Evolutionary conservation across 2,888 invertebrate species (phyloP), one percentile per base, ranked within the genome.

Genomic region (Axea sp.): DNA sequence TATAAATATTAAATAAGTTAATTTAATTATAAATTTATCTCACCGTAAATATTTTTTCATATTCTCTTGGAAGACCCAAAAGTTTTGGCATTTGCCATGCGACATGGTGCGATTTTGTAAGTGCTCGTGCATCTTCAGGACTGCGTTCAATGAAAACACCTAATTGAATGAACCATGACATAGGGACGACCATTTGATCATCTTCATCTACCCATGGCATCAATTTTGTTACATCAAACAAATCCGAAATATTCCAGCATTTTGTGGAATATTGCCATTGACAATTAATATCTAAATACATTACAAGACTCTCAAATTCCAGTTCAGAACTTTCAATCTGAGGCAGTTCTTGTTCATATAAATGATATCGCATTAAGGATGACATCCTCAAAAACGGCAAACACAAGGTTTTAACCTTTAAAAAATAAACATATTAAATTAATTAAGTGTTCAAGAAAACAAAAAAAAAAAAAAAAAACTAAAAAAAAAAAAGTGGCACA

Each of bases 11-110:
- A n/a, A n/a, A n/a, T n/a, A n/a, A n/a, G n/a, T n/a, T n/a, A n/a
- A n/a, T n/a, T n/a, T n/a, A n/a, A n/a, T n/a, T n/a, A n/a, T n/a
- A n/a, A n/a, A n/a, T n/a, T n/a, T n/a, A 19, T 80, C 86, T 85
- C 86, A 93, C 93, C 87, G 95, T 94, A 87, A 96, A 96, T 75
- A 96, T 92, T 81, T 94, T 93, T 89, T 98, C 98, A 89, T 98
- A 98, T 86, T 95, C 94, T 71, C 93, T 91, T 51, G 98, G 98
- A 87, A 98, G 90, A 75, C 92, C 90, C 68, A 98, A 91, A 77
- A 99, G 90, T 78, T 92, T 91, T 11, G 98, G 98, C 81, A 92
- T 92, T 81, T 92, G 90, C 95, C 96, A 96, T 79, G 91, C 88
- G 77, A 92, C 90, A 87, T 95, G 95, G 86, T 94, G 93, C 82